phyloP scores from a whole-genome alignment of 2,888 invertebrate genomes.

The Lasiommata megera region DNA sequence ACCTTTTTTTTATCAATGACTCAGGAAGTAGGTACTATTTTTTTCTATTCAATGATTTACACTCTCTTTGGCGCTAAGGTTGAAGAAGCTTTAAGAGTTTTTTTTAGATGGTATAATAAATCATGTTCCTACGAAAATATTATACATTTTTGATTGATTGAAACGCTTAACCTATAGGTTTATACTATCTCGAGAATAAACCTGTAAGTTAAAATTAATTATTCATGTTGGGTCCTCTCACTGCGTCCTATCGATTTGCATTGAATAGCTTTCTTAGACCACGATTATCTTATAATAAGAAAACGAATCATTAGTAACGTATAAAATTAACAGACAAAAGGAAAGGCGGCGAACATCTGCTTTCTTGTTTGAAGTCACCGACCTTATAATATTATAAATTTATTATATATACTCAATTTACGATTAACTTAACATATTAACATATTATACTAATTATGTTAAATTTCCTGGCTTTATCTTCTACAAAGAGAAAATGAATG shows the following conservation, averaged over 20 bases:
- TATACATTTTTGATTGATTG: no score
- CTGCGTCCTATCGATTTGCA: conserved; percentile 18
- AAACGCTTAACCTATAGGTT: no score
- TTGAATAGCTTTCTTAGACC: conserved; percentile 19
- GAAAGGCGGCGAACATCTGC: neutral
- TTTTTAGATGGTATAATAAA: neutral
- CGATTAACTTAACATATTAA: no score
- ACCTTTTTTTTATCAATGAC: no score
- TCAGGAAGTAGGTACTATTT: no score
- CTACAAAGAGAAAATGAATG: no score
- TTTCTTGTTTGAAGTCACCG: neutral
- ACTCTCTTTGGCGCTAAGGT: neutral
- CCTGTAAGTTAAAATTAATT: conserved; percentile 12
- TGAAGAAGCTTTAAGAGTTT: no score
- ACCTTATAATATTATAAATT: neutral
- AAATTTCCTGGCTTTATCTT: no score
- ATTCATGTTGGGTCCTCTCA: conserved; percentile 10
- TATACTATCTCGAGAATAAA: neutral
- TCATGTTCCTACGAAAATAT: no score
- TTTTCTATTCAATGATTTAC: no score
- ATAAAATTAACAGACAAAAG: conserved; percentile 7
- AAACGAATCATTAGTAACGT: conserved; percentile 11
- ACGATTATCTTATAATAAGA: conserved; percentile 13
- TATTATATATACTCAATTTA: no score
- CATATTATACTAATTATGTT: no score